Evolutionary conservation across 2,888 invertebrate genomes (phyloP), one percentile per base, ranked within the genome.

Genomic region (Adelognathus sp.): DNA sequence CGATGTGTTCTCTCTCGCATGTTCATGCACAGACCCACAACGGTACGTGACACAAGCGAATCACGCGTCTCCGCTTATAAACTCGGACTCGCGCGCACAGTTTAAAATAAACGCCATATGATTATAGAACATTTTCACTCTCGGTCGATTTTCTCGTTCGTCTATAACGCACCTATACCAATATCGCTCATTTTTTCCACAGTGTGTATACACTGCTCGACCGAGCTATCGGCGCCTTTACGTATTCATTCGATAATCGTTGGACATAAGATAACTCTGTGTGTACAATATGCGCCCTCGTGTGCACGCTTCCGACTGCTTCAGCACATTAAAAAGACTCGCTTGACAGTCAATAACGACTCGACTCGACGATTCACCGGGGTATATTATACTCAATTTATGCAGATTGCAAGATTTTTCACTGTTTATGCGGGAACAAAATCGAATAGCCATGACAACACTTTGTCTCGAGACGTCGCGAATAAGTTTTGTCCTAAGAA

Each of bases 21-120:
- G 21, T n/a, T n/a, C 46, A 7, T 60, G 46, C 21, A 63, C 18
- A 41, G 33, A 46, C 18, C 27, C n/a, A n/a, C n/a, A n/a, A n/a
- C n/a, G n/a, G n/a, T 54, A 46, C 31, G 66, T 66, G 50, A 50
- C 50, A 58, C 46, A 29, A 36, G 61, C 66, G 72, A 73, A 69
- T 77, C 77, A 72, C 76, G 75, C 61, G 66, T 44, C 69, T n/a
- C n/a, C 72, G 64, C 76, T 78, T 54, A 72, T 75, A 70, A 78
- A 75, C 67, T n/a, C n/a, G n/a, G 54, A 67, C 71, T n/a, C n/a
- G 69, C 66, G 64, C 64, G 60, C 69, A 69, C 46, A 72, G 78
- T 78, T 81, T 78, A 64, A 81, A 81, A 81, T 81, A 81, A 81
- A 78, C 73, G 64, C 66, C 56, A 76, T 70, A n/a, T n/a, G 72